phyloP scores from a whole-genome alignment of 2,797 vertebrate genomes.

The Dipus sagitta region DNA sequence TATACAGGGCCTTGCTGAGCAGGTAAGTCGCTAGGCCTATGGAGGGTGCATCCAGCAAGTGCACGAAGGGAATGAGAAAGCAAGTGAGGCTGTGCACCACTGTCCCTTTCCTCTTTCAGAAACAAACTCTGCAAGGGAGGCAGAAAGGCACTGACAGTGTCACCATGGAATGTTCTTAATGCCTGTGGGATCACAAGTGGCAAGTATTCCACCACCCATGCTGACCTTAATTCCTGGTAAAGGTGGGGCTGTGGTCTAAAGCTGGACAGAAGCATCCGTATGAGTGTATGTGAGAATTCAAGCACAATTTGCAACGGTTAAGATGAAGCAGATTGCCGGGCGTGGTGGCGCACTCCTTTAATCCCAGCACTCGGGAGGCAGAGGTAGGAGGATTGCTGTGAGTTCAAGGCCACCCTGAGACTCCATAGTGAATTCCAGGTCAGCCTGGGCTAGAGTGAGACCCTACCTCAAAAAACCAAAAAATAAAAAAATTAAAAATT shows the following conservation, averaged over 20 bases:
- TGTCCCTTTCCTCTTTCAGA: not conserved
- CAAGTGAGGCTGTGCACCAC: too few relatives aligned
- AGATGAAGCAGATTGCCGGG: slow-evolving; percentile 23
- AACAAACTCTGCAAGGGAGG: not conserved
- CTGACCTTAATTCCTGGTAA: not conserved
- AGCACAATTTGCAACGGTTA: not conserved
- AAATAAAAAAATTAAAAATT: too few relatives aligned
- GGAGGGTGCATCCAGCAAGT: not conserved
- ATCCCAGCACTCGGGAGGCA: too few relatives aligned
- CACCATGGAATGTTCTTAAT: not conserved
- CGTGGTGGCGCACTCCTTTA: too few relatives aligned
- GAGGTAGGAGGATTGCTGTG: too few relatives aligned
- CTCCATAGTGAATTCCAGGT: too few relatives aligned
- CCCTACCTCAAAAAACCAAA: too few relatives aligned
- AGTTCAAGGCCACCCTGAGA: too few relatives aligned
- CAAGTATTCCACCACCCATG: not conserved
- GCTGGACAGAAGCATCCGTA: not conserved
- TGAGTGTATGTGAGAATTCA: not conserved
- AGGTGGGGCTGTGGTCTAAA: not conserved
- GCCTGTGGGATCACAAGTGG: not conserved
- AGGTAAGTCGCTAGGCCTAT: not conserved
- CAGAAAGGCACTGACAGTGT: not conserved
- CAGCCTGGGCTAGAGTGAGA: too few relatives aligned
- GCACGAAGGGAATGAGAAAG: not conserved
- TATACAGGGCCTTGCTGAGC: not conserved